Conservation (phyloP, 2,797 vertebrate species). For the Sebastes aleutianus region DNA sequence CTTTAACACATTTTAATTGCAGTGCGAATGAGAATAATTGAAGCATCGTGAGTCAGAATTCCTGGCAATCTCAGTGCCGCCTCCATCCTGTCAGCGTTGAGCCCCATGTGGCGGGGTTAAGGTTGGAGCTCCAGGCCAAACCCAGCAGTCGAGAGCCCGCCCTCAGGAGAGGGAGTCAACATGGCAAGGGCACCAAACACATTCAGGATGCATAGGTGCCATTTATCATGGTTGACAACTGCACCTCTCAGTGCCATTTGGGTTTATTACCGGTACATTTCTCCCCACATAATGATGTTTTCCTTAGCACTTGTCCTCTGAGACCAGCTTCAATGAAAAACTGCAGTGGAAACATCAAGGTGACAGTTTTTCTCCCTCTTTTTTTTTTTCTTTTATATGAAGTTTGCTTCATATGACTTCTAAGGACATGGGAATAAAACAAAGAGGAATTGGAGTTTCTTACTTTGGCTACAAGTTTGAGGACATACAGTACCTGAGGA, state of each 20-base stretch:
- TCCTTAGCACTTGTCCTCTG: constrained; percentile 77
- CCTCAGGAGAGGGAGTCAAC: constrained; percentile 72
- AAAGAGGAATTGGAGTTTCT: constrained; percentile 33
- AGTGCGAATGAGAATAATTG: background rate
- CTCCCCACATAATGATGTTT: constrained; percentile 81
- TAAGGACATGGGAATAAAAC: constrained; percentile 56
- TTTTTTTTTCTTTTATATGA: constrained; percentile 48
- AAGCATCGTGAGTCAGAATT: constrained; percentile 21
- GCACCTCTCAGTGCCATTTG: constrained; percentile 79
- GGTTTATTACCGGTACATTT: constrained; percentile 83
- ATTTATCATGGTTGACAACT: constrained; percentile 84
- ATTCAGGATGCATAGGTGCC: constrained; percentile 75
- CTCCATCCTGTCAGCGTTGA: constrained; percentile 47
- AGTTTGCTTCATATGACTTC: constrained; percentile 67
- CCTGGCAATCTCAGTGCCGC: constrained; percentile 22
- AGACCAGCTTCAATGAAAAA: constrained; percentile 75
- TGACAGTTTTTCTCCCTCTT: constrained; percentile 54
- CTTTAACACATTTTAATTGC: constrained; percentile 16
- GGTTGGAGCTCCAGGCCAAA: constrained; percentile 65
- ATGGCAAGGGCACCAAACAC: constrained; percentile 80
- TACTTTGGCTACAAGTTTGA: constrained; percentile 29
- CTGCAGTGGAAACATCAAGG: constrained; percentile 77
- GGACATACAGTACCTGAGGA: constrained; percentile 27
- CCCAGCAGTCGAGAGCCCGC: constrained; percentile 58
- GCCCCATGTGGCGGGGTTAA: constrained; percentile 52